Evolutionary conservation across 2,797 vertebrate genomes (phyloP), one percentile per base, ranked within the genome.

Genomic region (Premnoplex brunnescens): DNA sequence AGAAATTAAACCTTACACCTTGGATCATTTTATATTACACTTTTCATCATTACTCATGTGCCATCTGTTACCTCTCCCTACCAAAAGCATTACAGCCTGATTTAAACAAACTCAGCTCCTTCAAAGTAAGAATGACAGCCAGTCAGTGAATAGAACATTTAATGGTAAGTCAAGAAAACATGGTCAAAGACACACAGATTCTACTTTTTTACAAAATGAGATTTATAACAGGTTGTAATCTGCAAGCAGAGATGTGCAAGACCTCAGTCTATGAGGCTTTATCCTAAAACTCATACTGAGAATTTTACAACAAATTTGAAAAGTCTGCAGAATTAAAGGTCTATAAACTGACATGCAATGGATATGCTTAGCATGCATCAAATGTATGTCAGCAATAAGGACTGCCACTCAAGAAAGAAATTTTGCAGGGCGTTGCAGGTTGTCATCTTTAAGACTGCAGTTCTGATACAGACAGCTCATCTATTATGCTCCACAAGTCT

Each of bases 341-440:
- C 91, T 96, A 87, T 93, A 94, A 96, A 96, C 88, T 97, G 96
- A 94, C 96, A 96, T 9, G 6, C 85, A 96, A 95, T 69, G 83
- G 91, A 48, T 92, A 74, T 89, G 81, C 78, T 97, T 96, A 97
- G 94, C 95, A 92, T 72, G 84, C 89, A 91, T 96, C 95, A 95
- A 96, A 96, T 63, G 32, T 75, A 80, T 94, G 88, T 69, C 94
- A 92, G 91, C 94, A 96, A 81, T 84, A 94, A 96, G 94, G 91
- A 94, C 96, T 97, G 95, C 86, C 94, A 96, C 74, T 97, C 96
- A 96, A 39, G 76, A 94, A 71, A 64, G 84, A 95, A 96, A 96
- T 97, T 96, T 86, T 97, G 94, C 97, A 96, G 95, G 97, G 96
- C 83, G n/a, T 90, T 96, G 96, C 96, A 95, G 78, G 89, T 95